A percentile compares a stretch with the other conserved stretches of the same genome.
Conservation (phyloP, 2,888 invertebrate genomes). For the Trisateles emortualis region DNA sequence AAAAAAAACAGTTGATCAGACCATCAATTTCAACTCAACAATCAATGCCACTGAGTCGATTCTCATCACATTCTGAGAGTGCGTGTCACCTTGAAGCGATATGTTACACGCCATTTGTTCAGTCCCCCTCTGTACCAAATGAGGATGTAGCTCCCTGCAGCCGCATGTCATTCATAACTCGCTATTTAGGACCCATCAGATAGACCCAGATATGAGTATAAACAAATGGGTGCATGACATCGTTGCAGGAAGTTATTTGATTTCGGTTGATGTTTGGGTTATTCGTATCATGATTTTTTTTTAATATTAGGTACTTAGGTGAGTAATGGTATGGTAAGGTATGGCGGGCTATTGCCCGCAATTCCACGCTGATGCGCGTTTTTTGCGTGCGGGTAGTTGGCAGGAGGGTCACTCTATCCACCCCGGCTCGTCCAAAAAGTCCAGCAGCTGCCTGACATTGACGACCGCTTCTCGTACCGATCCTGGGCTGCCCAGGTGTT, state of each 20-base stretch:
- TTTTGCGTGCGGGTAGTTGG: too few species aligned
- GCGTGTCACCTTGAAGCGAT: constrained; percentile 68
- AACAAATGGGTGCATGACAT: constrained; percentile 36
- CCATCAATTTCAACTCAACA: constrained; percentile 1
- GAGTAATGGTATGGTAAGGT: too few species aligned
- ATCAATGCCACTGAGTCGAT: constrained; percentile 15
- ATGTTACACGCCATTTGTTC: constrained; percentile 74
- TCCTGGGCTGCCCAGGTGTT: too few species aligned
- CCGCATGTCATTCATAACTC: constrained; percentile 62
- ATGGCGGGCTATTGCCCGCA: too few species aligned
- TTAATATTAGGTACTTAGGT: too few species aligned
- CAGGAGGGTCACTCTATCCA: too few species aligned
- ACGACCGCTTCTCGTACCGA: too few species aligned
- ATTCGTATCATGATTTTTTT: too few species aligned
- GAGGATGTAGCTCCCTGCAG: constrained; percentile 68
- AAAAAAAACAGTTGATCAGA: too few species aligned
- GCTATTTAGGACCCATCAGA: constrained; percentile 44
- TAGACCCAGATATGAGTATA: constrained; percentile 46
- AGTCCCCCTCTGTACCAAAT: constrained; percentile 61
- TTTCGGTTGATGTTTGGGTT: not conserved
- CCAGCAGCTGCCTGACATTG: too few species aligned
- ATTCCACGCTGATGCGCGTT: too few species aligned
- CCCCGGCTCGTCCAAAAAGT: too few species aligned
- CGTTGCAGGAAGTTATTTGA: constrained; percentile 18
- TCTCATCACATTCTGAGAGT: constrained; percentile 24